Evolutionary conservation across 2,888 invertebrate genomes (phyloP).

Genomic region (Lithophane socia): DNA sequence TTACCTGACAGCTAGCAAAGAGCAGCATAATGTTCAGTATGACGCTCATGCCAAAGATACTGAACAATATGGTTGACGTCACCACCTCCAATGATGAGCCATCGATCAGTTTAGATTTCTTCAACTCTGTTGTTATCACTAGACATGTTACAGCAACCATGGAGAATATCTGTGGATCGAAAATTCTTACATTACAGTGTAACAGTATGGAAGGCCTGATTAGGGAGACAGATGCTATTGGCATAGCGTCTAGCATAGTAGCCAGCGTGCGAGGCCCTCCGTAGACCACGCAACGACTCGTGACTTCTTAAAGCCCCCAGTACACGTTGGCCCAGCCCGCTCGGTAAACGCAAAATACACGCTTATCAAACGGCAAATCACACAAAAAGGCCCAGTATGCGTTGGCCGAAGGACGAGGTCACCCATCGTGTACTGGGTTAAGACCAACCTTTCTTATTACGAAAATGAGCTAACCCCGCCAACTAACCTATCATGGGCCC

Average conservation of each 20-base stretch:
- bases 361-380: too few species aligned
- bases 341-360: too few species aligned
- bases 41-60: slow-evolving; percentile 86
- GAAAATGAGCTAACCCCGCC: too few species aligned
- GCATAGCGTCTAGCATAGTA: not conserved
- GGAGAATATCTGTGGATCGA: slow-evolving; percentile 80
- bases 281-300: too few species aligned
- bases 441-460: too few species aligned
- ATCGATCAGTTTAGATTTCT: slow-evolving; percentile 71
- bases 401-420: too few species aligned
- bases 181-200: not conserved
- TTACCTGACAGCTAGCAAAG: slow-evolving; percentile 84
- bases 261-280: too few species aligned
- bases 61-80: slow-evolving; percentile 83
- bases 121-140: slow-evolving; percentile 81
- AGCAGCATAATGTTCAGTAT: slow-evolving; percentile 83
- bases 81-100: slow-evolving; percentile 79
- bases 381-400: too few species aligned
- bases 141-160: slow-evolving; percentile 77
- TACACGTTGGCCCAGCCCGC: too few species aligned
- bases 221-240: not conserved
- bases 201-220: not conserved
- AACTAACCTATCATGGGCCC: too few species aligned
- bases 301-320: too few species aligned
- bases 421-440: too few species aligned